These are phyloP conservation scores for Tetranychus piercei DNA, from an alignment of 2,888 invertebrate genomes.

Conservation along the genomic window DNA sequence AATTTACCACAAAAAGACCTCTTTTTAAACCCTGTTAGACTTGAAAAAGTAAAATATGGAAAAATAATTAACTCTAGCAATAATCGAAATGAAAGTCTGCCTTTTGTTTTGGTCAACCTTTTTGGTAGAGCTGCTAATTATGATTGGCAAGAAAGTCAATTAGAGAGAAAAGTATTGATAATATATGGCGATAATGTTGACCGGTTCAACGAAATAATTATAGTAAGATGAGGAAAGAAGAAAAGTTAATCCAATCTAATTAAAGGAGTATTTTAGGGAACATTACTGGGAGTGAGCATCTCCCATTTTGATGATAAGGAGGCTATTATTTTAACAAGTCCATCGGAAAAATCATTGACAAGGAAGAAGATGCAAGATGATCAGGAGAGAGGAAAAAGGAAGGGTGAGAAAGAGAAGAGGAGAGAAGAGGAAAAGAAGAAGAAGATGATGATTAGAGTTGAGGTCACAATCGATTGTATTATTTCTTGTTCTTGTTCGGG, in stretches of 20 bases:
- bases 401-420: neutral
- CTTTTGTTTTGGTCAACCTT: neutral
- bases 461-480: slow-evolving; percentile 1
- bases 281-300: neutral
- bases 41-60: too few species aligned
- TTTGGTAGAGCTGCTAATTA: neutral
- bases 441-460: neutral
- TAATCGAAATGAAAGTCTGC: neutral
- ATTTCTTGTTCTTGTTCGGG: neutral
- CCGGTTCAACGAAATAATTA: neutral
- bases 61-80: too few species aligned
- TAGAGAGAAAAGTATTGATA: neutral
- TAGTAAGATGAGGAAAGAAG: neutral
- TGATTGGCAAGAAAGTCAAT: neutral
- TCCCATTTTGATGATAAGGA: neutral
- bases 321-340: slow-evolving; percentile 5
- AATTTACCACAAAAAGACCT: too few species aligned
- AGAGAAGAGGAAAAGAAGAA: neutral
- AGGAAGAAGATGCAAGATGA: neutral
- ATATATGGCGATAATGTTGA: neutral
- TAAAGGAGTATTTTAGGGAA: neutral
- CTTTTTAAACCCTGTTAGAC: too few species aligned
- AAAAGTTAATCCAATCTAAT: slow-evolving; percentile 1
- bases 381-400: neutral
- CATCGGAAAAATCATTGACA: neutral